These are phyloP conservation scores for Ciconia boyciana DNA, from an alignment of 2,113 vertebrate species.

Conservation along the genomic window DNA sequence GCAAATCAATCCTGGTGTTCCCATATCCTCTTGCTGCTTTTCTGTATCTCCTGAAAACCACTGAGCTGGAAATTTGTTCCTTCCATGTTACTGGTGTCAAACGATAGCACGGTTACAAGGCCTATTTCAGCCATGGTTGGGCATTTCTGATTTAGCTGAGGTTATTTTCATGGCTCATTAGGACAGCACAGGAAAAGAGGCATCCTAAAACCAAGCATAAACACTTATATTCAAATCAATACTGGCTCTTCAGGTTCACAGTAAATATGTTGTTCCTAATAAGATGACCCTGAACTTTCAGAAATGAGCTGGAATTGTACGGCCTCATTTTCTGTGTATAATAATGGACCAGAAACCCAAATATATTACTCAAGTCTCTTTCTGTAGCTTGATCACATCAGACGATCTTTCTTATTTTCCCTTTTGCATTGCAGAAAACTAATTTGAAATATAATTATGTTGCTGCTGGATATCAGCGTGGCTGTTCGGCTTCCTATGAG, in stretches of 20 bases:
- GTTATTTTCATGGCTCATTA: slow-evolving; percentile 26
- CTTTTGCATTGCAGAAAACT: slow-evolving; percentile 53
- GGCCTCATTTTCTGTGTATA: slow-evolving; percentile 21
- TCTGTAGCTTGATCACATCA: slow-evolving; percentile 2
- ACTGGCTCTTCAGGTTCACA: background rate
- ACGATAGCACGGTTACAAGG: background rate
- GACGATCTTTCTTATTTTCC: slow-evolving; percentile 36
- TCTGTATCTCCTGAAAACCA: background rate
- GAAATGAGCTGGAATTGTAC: slow-evolving; percentile 16
- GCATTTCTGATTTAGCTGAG: slow-evolving; percentile 1
- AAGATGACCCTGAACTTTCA: slow-evolving; percentile 39
- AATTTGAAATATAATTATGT: slow-evolving; percentile 66
- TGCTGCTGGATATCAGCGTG: slow-evolving; percentile 15
- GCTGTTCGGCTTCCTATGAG: background rate
- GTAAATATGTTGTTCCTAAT: slow-evolving; percentile 50
- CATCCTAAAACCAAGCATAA: background rate
- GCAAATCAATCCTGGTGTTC: background rate
- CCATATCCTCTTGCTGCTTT: background rate
- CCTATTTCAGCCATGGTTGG: background rate
- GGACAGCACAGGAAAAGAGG: background rate
- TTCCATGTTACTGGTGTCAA: background rate
- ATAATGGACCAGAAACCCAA: background rate
- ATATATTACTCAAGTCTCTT: background rate
- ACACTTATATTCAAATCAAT: slow-evolving; percentile 28
- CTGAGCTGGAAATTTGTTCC: background rate